phyloP scores from a whole-genome alignment of 2,797 vertebrate species.

The Atherinosoma microstoma region DNA sequence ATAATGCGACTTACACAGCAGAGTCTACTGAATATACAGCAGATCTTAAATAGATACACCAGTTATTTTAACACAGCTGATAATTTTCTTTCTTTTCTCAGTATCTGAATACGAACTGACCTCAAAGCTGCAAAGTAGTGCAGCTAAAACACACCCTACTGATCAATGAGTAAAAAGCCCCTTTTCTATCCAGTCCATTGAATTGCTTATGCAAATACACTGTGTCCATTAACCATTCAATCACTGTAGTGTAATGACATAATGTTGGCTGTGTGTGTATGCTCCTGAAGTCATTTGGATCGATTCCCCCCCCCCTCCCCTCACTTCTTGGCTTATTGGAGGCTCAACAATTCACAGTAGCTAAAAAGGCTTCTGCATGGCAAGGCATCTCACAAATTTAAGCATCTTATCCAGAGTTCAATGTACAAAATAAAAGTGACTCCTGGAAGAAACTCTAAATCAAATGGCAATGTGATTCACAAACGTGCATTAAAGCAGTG shows the following conservation, averaged over 20 bases:
- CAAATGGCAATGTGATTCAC: too few relatives aligned
- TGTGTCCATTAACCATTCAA: constrained; percentile 43
- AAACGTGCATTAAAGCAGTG: too few relatives aligned
- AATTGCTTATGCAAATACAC: constrained; percentile 32
- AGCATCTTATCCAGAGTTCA: constrained; percentile 1
- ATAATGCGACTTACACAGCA: constrained; percentile 22
- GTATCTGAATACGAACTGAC: constrained; percentile 3
- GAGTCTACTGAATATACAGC: constrained; percentile 4
- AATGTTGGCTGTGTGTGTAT: constrained; percentile 29
- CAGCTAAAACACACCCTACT: constrained; percentile 23
- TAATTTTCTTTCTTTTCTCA: constrained; percentile 1
- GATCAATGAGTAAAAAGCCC: constrained; percentile 28
- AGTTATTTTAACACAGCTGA: constrained; percentile 11
- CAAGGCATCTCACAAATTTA: not conserved
- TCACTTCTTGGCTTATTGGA: constrained; percentile 14
- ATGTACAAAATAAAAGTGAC: constrained; percentile 6
- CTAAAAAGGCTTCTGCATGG: constrained; percentile 7
- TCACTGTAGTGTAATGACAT: constrained; percentile 40
- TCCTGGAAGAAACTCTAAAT: not conserved
- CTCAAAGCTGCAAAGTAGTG: constrained; percentile 17
- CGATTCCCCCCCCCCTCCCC: constrained; percentile 10
- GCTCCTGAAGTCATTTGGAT: constrained; percentile 30
- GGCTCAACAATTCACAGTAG: constrained; percentile 18
- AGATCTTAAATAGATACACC: constrained; percentile 17
- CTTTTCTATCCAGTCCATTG: constrained; percentile 26